These are phyloP conservation scores for Athalia circularis DNA, from an alignment of 2,888 invertebrate genomes.

Conservation along the genomic window DNA sequence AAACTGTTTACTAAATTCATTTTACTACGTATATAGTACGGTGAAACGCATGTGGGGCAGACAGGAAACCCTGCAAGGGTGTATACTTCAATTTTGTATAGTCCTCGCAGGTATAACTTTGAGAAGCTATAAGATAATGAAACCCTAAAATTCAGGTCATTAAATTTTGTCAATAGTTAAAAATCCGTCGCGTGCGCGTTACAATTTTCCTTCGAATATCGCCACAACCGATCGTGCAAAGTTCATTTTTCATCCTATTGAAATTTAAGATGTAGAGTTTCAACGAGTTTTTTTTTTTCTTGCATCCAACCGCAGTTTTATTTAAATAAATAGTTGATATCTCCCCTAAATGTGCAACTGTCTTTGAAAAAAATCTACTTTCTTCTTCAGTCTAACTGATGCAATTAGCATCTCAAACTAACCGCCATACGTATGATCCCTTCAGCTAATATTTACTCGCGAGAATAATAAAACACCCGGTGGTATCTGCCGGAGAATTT, in stretches of 20 bases:
- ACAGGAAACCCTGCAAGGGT: constrained; percentile 21
- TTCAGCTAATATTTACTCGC: constrained; percentile 45
- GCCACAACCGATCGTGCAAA: too few species aligned
- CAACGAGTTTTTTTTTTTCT: background rate
- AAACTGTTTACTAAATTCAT: constrained; percentile 69
- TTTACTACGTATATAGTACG: constrained; percentile 58
- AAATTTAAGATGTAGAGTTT: too few species aligned
- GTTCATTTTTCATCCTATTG: background rate
- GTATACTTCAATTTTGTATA: too few species aligned
- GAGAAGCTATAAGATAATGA: background rate
- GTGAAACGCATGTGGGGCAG: constrained; percentile 27
- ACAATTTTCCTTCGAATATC: too few species aligned
- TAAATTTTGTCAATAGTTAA: background rate
- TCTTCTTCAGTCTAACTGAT: background rate
- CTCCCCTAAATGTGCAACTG: constrained; percentile 23
- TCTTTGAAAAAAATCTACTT: constrained; percentile 8
- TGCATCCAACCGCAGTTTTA: constrained; percentile 1
- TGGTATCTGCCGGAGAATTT: background rate
- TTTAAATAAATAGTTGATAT: constrained; percentile 19
- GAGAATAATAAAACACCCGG: constrained; percentile 38
- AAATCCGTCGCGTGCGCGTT: too few species aligned
- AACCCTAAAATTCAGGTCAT: background rate
- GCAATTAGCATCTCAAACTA: constrained; percentile 38
- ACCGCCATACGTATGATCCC: constrained; percentile 40
- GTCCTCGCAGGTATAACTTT: too few species aligned